Evolutionary conservation across 2,888 invertebrate species (phyloP).

Genomic region (Dendrolimus houi): DNA sequence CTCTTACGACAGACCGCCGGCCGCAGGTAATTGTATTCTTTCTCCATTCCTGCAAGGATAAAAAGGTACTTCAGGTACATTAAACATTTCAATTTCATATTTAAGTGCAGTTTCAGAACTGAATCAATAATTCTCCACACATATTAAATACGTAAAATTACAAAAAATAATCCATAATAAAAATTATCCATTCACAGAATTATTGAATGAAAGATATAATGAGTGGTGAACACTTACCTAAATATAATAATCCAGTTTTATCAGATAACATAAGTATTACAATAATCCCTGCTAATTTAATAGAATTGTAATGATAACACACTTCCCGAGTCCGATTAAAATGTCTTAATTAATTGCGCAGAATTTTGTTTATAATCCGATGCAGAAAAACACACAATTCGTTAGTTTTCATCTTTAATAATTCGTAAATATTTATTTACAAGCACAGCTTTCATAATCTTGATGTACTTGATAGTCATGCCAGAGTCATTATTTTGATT

Average conservation of each 20-base stretch:
- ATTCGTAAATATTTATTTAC: too few relatives aligned
- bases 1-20: too few relatives aligned
- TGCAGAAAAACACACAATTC: background rate
- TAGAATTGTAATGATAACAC: slow-evolving; percentile 12
- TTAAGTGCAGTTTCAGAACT: too few relatives aligned
- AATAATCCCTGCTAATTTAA: slow-evolving; percentile 5
- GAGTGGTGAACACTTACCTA: slow-evolving; percentile 1
- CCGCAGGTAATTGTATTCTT: too few relatives aligned
- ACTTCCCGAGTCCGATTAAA: background rate
- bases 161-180: background rate
- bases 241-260: background rate
- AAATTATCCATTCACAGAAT: background rate
- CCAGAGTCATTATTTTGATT: too few relatives aligned
- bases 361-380: background rate
- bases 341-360: background rate
- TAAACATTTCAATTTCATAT: too few relatives aligned
- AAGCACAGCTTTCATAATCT: too few relatives aligned
- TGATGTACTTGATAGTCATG: too few relatives aligned
- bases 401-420: too few relatives aligned
- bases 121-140: too few relatives aligned
- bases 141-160: background rate
- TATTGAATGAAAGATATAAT: slow-evolving; percentile 1
- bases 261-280: background rate
- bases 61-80: too few relatives aligned
- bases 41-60: too few relatives aligned